Percentiles rank a stretch among this genome's conserved stretches.
These are phyloP conservation scores for Petrolisthes cinctipes DNA, from an alignment of 2,888 invertebrate species.

Conservation along the genomic window DNA sequence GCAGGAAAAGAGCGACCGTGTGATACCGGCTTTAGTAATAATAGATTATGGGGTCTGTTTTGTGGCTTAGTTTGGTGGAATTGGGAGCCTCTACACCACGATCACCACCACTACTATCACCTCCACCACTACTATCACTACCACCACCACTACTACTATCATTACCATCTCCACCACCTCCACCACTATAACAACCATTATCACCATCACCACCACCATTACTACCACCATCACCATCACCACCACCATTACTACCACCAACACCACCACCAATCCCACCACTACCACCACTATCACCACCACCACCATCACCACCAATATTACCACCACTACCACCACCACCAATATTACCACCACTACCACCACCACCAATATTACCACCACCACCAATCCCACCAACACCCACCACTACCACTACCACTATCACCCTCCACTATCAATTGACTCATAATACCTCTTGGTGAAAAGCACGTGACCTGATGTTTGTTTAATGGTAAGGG, in stretches of 20 bases:
- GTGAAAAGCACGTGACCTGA: background rate
- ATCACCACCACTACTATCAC: background rate
- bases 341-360: background rate
- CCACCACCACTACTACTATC: conserved; percentile 17
- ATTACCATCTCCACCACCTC: background rate
- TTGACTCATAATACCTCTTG: background rate
- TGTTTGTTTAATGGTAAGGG: background rate
- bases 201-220: background rate
- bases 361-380: too few relatives aligned
- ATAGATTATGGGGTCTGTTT: too few relatives aligned
- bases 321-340: background rate
- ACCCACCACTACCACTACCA: conserved; percentile 16
- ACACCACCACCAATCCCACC: background rate
- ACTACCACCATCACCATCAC: background rate
- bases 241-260: background rate
- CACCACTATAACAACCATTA: background rate
- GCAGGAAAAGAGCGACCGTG: too few relatives aligned
- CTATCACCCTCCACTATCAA: background rate
- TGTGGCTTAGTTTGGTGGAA: too few relatives aligned
- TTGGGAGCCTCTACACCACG: background rate
- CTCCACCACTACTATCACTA: background rate
- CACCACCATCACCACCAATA: background rate
- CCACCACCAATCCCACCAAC: background rate
- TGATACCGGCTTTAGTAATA: too few relatives aligned
- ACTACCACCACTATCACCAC: background rate